These are phyloP conservation scores for Stictocephala bisonia DNA, from an alignment of 2,888 invertebrate species.

Conservation along the genomic window DNA sequence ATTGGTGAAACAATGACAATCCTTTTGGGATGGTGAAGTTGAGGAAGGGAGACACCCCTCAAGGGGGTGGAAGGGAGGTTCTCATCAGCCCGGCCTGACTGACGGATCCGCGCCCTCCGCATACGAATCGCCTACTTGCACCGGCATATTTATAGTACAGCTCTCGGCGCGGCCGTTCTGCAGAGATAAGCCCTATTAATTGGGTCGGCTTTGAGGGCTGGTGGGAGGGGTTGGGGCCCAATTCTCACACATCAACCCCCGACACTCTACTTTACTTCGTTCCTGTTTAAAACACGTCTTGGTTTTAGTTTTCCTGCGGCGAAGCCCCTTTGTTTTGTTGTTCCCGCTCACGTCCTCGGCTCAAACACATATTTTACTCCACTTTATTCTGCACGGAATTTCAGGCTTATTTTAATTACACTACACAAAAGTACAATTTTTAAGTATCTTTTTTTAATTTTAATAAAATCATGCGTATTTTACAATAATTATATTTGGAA, in stretches of 20 bases:
- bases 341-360: too few relatives aligned
- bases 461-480: too few relatives aligned
- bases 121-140: conserved; percentile 40
- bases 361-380: too few relatives aligned
- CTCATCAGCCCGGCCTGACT: conserved; percentile 24
- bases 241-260: conserved; percentile 38
- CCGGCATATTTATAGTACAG: neutral
- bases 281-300: conserved; percentile 25
- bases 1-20: conserved; percentile 29
- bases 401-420: too few relatives aligned
- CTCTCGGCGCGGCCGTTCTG: conserved; percentile 24
- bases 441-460: too few relatives aligned
- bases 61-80: neutral
- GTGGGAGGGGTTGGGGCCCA: conserved; percentile 21
- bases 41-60: conserved; percentile 15
- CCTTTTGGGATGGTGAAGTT: neutral
- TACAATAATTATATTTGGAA: too few relatives aligned
- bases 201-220: conserved; percentile 41
- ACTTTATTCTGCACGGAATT: too few relatives aligned
- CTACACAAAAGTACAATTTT: too few relatives aligned
- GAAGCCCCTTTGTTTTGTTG: too few relatives aligned
- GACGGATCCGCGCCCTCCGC: conserved; percentile 36
- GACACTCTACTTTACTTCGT: conserved; percentile 34
- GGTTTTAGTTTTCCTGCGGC: too few relatives aligned
- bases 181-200: conserved; percentile 47